Conservation (phyloP, 2,797 vertebrate species). For the Xenentodon cancila region DNA sequence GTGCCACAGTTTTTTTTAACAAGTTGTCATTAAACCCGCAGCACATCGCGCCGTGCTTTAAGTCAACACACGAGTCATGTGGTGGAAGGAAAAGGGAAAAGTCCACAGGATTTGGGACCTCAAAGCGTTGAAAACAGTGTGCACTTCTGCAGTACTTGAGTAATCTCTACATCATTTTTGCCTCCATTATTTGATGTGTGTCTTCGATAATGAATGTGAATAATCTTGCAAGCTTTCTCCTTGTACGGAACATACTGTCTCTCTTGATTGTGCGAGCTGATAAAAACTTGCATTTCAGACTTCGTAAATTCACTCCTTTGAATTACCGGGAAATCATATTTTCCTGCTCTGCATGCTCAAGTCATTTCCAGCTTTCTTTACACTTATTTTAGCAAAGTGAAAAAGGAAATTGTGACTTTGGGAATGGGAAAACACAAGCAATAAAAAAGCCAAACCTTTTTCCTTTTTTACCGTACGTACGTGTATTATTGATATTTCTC, state of each 20-base stretch:
- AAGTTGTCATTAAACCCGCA: constrained; percentile 32
- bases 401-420: constrained; percentile 15
- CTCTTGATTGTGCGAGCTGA: constrained; percentile 10
- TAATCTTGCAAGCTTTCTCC: too few species aligned
- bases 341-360: too few species aligned
- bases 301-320: constrained; percentile 19
- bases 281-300: constrained; percentile 30
- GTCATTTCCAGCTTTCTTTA: too few species aligned
- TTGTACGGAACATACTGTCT: constrained; percentile 10
- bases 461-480: constrained; percentile 49
- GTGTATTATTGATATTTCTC: constrained; percentile 60
- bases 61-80: constrained; percentile 8
- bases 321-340: too few species aligned
- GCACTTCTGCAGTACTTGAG: too few species aligned
- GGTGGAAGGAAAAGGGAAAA: neutral
- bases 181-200: neutral
- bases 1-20: constrained; percentile 19
- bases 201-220: neutral
- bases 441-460: constrained; percentile 28
- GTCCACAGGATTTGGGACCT: constrained; percentile 7
- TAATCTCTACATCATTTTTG: neutral
- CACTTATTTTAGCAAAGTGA: constrained; percentile 30
- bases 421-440: constrained; percentile 14
- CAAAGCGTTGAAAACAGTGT: constrained; percentile 11
- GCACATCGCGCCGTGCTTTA: constrained; percentile 1